Evolutionary conservation across 2,888 invertebrate species (phyloP), one percentile per base, ranked within the genome.

Genomic region (Criorhina ranunculi): DNA sequence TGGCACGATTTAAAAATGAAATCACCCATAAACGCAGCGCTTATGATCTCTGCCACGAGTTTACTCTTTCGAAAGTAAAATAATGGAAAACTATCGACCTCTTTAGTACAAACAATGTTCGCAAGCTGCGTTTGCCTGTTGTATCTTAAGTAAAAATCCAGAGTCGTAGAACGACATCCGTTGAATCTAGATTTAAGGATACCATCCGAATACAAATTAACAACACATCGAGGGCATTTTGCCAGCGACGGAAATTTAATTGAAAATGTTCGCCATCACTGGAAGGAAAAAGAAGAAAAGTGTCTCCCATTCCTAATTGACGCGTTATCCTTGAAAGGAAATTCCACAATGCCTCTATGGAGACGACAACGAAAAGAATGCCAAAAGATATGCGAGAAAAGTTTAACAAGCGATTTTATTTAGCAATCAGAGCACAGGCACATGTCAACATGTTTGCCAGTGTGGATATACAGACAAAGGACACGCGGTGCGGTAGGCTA

Each of bases 371-470:
- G 9, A 35, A 35, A 49, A 24, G 24, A 24, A 40, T 24, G 5
- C 12, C n/a, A 53, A 11, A 12, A 6, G 15, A 55, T 17, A n/a
- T n/a, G 33, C 19, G n/a, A 33, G 42, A 59, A 40, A 59, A 37
- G 59, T 40, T 24, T 24, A 37, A 29, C 49, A 51, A 37, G 29
- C 33, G 51, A 51, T 19, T 49, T 35, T 37, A 24, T 64, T 64
- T 66, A 15, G 66, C 51, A 66, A 66, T 64, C 66, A 31, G 51
- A 51, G 66, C 40, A n/a, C n/a, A 62, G 62, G 62, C 62, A 62
- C 62, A 67, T 67, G 55, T 67, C 55, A 55, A 42, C 67, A 31
- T 62, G 46, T 46, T 24, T 24, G 24, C 24, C 24, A 40, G 53
- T 8, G 40, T 8, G 40, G 66, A 6, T 12, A 6, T 9, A 15